Evolutionary conservation across 2,113 vertebrate genomes (phyloP), one percentile per base, ranked within the genome.

Genomic region (Pontoporia blainvillei): DNA sequence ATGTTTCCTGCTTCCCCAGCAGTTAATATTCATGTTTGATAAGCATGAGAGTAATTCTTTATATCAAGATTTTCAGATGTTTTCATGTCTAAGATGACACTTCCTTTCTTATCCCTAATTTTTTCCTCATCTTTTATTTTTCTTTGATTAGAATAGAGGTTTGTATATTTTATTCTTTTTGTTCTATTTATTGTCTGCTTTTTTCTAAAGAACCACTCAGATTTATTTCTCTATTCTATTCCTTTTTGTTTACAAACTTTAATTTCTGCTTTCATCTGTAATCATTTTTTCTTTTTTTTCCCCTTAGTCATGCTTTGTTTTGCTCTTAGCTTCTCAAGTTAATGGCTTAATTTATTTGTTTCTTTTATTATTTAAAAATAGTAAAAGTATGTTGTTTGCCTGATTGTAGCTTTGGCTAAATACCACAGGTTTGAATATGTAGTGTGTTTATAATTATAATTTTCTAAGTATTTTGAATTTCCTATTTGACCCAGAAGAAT

Each of bases 231-330:
- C 39, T 54, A 49, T 96, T 94, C 31, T 62, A n/a, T 73, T 93
- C 57, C 34, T 86, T 96, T 90, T 84, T 93, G 86, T 96, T 94
- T 64, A 96, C 86, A 79, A 91, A 91, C 86, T 96, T 96, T 95
- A 95, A 98, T 95, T 94, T 96, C 86, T 95, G 76, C 57, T 92
- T 95, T 94, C 72, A 86, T 86, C 72, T 64, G 20, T 72, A 89
- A 86, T 95, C 88, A 92, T 96, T 88, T 83, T 49, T 93, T 69
- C 27, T 83, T 13, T 14, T 88, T 39, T 81, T 86, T 34, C 59
- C 52, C n/a, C 44, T 94, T 78, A 94, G 72, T 39, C 12, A 79
- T 92, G 13, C 82, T 94, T 96, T 96, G 49, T 88, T 97, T 97
- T 81, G 46, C 17, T 79, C 83, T 91, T 93, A 59, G 57, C 39